These are phyloP conservation scores for Pseudochromis fuscus DNA, from an alignment of 2,797 vertebrate species.

Conservation along the genomic window DNA sequence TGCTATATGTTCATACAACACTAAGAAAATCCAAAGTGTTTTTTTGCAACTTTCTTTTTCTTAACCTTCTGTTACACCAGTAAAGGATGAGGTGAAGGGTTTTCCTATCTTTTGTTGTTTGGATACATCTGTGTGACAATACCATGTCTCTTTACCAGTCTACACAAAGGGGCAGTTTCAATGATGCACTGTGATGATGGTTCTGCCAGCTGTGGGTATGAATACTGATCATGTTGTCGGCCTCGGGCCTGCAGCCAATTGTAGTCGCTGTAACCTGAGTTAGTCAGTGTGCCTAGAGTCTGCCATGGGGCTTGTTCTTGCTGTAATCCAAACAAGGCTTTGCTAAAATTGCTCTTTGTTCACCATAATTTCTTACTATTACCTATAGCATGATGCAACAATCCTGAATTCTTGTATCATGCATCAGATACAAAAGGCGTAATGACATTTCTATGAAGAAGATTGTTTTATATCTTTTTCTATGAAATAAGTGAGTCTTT, in stretches of 20 bases:
- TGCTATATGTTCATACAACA: neutral
- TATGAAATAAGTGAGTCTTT: neutral
- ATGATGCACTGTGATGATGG: conserved; percentile 58
- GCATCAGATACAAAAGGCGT: conserved; percentile 17
- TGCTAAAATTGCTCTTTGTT: conserved; percentile 54
- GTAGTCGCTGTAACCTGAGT: conserved; percentile 61
- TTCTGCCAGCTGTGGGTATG: conserved; percentile 61
- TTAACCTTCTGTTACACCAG: neutral
- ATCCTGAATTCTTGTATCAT: conserved; percentile 11
- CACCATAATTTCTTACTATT: conserved; percentile 40
- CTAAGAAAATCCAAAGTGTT: conserved; percentile 6
- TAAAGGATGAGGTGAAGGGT: conserved; percentile 1
- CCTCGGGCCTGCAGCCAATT: conserved; percentile 53
- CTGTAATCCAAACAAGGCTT: conserved; percentile 56
- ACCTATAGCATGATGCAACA: conserved; percentile 16
- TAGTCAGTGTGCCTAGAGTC: conserved; percentile 38
- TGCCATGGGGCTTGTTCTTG: conserved; percentile 47
- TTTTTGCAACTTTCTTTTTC: neutral
- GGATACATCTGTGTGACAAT: conserved; percentile 41
- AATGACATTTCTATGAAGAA: conserved; percentile 7
- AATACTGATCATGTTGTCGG: conserved; percentile 67
- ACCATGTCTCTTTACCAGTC: conserved; percentile 45
- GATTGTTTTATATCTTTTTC: conserved; percentile 11
- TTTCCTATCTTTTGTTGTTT: conserved; percentile 16
- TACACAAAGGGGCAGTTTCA: conserved; percentile 45